These are phyloP conservation scores for Idaea biselata DNA, from an alignment of 2,888 invertebrate genomes.

Conservation along the genomic window DNA sequence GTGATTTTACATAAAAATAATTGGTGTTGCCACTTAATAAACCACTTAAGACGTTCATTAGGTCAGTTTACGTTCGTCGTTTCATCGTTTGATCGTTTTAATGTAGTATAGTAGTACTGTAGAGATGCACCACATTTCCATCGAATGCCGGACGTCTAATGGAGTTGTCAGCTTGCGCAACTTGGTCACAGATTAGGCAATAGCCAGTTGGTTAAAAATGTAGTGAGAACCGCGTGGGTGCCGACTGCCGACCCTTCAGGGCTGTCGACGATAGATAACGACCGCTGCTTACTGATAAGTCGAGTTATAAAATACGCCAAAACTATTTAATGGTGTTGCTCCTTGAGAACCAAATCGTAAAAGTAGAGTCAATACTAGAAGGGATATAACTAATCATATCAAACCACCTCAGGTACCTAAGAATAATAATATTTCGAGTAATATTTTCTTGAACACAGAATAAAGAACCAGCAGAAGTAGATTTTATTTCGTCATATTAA, in stretches of 20 bases:
- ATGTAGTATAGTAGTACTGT: constrained; percentile 50
- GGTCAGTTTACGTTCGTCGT: constrained; percentile 60
- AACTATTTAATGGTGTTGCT: not conserved
- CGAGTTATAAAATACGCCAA: constrained; percentile 15
- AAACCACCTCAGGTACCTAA: not conserved
- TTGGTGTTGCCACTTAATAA: constrained; percentile 75
- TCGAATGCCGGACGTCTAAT: constrained; percentile 56
- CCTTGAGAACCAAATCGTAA: not conserved
- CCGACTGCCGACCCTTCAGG: constrained; percentile 35
- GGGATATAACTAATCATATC: not conserved
- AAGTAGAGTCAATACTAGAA: not conserved
- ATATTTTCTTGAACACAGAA: too few relatives aligned
- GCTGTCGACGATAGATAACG: constrained; percentile 40
- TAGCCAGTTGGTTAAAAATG: constrained; percentile 17
- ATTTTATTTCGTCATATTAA: too few relatives aligned
- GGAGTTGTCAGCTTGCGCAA: constrained; percentile 73
- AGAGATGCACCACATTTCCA: constrained; percentile 22
- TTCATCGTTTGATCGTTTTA: constrained; percentile 61
- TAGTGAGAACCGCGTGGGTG: constrained; percentile 61
- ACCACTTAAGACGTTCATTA: constrained; percentile 77
- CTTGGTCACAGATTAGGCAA: constrained; percentile 22
- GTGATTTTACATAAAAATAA: constrained; percentile 72
- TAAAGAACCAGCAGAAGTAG: too few relatives aligned
- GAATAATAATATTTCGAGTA: not conserved
- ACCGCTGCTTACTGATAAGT: constrained; percentile 24